phyloP scores from a whole-genome alignment of 2,888 invertebrate species.

The Diaperis boleti region DNA sequence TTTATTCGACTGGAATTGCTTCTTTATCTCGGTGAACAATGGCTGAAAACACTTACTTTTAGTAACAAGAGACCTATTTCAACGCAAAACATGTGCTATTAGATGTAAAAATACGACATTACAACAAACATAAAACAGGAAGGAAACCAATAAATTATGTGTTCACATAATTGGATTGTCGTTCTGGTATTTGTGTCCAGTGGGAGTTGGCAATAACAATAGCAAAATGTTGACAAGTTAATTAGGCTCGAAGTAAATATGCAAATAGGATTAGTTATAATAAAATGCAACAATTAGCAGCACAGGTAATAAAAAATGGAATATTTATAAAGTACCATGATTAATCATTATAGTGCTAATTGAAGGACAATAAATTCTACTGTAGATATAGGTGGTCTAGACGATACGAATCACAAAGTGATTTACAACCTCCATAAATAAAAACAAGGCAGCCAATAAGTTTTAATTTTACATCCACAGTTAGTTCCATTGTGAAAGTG shows the following conservation, averaged over 20 bases:
- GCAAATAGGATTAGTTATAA: slow-evolving; percentile 5
- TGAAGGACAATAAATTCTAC: slow-evolving; percentile 8
- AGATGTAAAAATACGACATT: neutral
- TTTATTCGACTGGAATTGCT: neutral
- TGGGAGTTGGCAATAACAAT: slow-evolving; percentile 13
- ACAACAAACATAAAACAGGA: neutral
- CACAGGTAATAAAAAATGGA: neutral
- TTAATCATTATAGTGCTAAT: neutral
- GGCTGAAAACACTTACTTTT: no score
- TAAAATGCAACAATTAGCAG: slow-evolving; percentile 7
- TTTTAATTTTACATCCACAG: no score
- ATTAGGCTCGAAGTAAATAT: slow-evolving; percentile 10
- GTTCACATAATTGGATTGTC: slow-evolving; percentile 5
- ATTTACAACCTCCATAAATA: no score
- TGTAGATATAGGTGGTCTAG: slow-evolving; percentile 1
- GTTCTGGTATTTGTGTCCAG: slow-evolving; percentile 4
- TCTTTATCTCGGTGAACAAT: slow-evolving; percentile 10
- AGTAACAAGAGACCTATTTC: no score
- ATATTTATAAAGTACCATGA: neutral
- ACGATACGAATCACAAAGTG: neutral
- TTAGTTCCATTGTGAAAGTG: no score
- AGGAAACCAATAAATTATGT: slow-evolving; percentile 4
- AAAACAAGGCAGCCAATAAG: no score
- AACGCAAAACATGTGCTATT: neutral
- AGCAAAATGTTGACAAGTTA: slow-evolving; percentile 9